Percentiles rank a stretch among this genome's conserved stretches.
phyloP scores from a whole-genome alignment of 2,797 vertebrate genomes.

The Delichon dasypus region DNA sequence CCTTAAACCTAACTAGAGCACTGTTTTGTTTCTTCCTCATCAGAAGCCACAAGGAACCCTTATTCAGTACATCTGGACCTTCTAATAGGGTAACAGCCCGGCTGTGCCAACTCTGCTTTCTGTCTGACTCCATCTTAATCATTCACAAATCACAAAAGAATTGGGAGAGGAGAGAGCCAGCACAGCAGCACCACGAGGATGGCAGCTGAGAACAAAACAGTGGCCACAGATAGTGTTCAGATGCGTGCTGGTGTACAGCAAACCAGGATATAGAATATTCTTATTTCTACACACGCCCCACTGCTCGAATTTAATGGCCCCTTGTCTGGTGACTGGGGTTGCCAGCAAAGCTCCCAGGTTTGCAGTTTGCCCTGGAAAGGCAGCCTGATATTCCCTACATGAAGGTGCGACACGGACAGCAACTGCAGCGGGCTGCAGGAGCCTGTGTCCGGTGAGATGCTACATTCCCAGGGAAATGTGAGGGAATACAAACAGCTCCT shows the following conservation, averaged over 20 bases:
- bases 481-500: neutral
- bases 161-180: constrained; percentile 8
- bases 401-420: neutral
- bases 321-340: rapidly evolving
- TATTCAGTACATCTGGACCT: constrained; percentile 62
- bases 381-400: neutral
- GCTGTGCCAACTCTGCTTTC: constrained; percentile 55
- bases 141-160: constrained; percentile 22
- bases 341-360: neutral
- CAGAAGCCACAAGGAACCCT: constrained; percentile 54
- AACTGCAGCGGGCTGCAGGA: neutral
- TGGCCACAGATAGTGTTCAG: rapidly evolving
- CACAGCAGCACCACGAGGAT: neutral
- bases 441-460: rapidly evolving
- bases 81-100: constrained; percentile 60
- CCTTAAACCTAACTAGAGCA: constrained; percentile 59
- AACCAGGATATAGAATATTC: rapidly evolving
- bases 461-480: neutral
- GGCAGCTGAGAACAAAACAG: neutral
- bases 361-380: neutral
- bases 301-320: neutral
- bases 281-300: rapidly evolving
- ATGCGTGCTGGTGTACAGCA: neutral
- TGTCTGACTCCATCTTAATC: constrained; percentile 45
- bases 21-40: constrained; percentile 64